phyloP scores from a whole-genome alignment of 2,888 invertebrate species.

The Dolomedes plantarius region DNA sequence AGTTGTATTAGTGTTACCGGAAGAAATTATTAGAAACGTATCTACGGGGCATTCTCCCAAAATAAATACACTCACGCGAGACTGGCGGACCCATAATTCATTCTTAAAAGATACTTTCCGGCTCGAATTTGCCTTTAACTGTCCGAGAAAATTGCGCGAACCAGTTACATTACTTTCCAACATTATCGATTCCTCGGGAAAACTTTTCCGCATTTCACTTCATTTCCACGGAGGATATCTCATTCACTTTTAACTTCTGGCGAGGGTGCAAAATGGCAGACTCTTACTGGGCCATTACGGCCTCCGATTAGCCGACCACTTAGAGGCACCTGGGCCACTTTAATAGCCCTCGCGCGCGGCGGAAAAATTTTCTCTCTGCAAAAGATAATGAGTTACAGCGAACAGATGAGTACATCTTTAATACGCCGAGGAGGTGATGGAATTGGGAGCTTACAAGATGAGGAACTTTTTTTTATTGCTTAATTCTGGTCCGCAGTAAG shows the following conservation, averaged over 20 bases:
- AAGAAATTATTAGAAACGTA: no score
- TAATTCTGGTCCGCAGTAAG: background rate
- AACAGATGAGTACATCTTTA: slow-evolving; percentile 3
- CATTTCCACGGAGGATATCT: background rate
- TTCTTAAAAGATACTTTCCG: background rate
- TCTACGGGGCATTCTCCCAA: no score
- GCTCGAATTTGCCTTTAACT: no score
- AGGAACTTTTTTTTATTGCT: background rate
- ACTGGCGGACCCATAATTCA: background rate
- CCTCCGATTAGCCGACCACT: background rate
- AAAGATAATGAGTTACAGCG: background rate
- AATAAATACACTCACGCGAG: background rate
- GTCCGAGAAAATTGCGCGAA: background rate
- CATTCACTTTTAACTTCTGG: background rate
- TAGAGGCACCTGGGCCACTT: slow-evolving; percentile 5
- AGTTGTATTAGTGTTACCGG: no score
- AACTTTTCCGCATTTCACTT: background rate
- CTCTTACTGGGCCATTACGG: background rate
- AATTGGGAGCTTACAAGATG: background rate
- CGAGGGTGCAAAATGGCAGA: background rate
- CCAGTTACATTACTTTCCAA: background rate
- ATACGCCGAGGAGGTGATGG: background rate
- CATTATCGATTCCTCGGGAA: background rate
- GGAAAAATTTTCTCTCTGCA: background rate
- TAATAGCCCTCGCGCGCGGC: background rate